phyloP scores from a whole-genome alignment of 2,113 vertebrate species.

The Phrynosoma platyrhinos region DNA sequence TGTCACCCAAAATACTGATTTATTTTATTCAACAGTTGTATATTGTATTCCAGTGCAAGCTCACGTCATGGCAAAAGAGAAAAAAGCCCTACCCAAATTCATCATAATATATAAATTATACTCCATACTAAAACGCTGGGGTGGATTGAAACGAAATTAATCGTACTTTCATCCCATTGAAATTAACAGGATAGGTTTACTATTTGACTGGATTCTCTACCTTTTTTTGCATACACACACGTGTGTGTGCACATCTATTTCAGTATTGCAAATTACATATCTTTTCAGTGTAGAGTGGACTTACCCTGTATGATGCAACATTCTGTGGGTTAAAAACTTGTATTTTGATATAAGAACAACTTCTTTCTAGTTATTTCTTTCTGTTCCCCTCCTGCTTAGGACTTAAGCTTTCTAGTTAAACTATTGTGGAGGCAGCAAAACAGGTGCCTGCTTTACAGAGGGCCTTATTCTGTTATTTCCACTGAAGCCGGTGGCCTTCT shows the following conservation, averaged over 20 bases:
- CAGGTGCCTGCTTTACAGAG: slow-evolving; percentile 83
- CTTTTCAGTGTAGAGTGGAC: slow-evolving; percentile 12
- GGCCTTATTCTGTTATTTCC: slow-evolving; percentile 78
- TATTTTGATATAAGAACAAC: slow-evolving; percentile 69
- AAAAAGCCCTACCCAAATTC: background rate
- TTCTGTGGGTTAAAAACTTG: slow-evolving; percentile 60
- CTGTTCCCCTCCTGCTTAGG: background rate
- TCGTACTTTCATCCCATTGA: background rate
- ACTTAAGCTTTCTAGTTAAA: slow-evolving; percentile 74
- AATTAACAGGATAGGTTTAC: background rate
- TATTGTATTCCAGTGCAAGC: no score
- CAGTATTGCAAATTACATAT: background rate
- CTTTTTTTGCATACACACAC: background rate
- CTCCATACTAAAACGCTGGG: no score
- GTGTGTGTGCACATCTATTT: no score
- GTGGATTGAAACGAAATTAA: background rate
- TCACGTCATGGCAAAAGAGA: background rate
- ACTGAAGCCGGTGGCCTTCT: slow-evolving; percentile 76
- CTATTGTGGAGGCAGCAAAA: slow-evolving; percentile 77
- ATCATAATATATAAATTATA: background rate
- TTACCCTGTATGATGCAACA: slow-evolving; percentile 23
- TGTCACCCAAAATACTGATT: no score
- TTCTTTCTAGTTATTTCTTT: slow-evolving; percentile 15
- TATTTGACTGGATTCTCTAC: background rate
- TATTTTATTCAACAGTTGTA: no score